Evolutionary conservation across 2,888 invertebrate genomes (phyloP), one percentile per base, ranked within the genome.

Genomic region (Leucozona laternaria): DNA sequence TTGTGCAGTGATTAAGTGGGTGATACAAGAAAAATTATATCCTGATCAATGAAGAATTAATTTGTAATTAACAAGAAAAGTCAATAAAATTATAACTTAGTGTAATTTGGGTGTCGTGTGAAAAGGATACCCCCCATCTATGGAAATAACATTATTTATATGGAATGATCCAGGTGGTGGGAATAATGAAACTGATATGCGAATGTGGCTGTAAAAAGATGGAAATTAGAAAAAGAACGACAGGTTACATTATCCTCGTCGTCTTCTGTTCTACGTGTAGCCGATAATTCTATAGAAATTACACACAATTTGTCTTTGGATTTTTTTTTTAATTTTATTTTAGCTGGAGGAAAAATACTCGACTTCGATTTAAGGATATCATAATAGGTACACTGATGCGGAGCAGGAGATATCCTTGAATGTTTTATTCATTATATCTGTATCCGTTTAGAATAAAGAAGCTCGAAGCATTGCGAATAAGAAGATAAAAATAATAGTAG

Each of bases 251-350:
- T n/a, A 11, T 64, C 13, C 5, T 22, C n/a, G 8, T 50, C 8
- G 60, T 60, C 34, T 43, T 57, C 11, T 71, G 62, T 43, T 50
- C 77, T 85, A 78, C 77, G 85, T 86, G 85, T 57, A 55, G 60
- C 53, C 75, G 31, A 86, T 86, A 86, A 86, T 82, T 86, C 79
- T 37, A 28, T 71, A 34, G 62, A 86, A 86, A 86, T 86, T 79
- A 79, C 86, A 70, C 71, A 75, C 82, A 73, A 86, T 86, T 86
- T 86, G 86, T 86, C 86, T 82, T 86, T 34, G 70, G 57, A 20
- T 8, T 50, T 62, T 37, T 17, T 15, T 4, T n/a, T 53, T 22
- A 0, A 0, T 22, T 53, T 28, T 40, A 34, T 48, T 31, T 31
- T 17, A 2, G 11, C 22, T 31, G 15, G 1, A 22, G 13, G 31